These are phyloP conservation scores for Phoenoteleia sp. DNA, from an alignment of 2,888 invertebrate species.

Conservation along the genomic window DNA sequence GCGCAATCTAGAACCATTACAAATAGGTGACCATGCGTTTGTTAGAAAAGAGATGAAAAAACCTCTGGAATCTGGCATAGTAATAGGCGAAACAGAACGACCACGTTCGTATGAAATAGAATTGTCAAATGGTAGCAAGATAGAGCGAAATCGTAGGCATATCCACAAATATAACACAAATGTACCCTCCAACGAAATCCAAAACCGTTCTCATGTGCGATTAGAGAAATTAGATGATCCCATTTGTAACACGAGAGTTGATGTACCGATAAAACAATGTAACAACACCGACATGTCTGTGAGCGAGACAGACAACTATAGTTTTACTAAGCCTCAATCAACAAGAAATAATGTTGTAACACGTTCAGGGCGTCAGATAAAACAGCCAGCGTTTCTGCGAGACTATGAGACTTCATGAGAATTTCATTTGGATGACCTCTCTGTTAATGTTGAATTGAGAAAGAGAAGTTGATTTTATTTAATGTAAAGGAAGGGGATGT, in stretches of 20 bases:
- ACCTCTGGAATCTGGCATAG: background rate
- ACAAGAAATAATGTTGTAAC: background rate
- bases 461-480: background rate
- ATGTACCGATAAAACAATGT: background rate
- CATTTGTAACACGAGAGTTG: too few relatives aligned
- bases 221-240: too few relatives aligned
- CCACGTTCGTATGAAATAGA: background rate
- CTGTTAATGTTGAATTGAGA: too few relatives aligned
- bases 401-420: too few relatives aligned
- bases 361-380: background rate
- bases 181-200: too few relatives aligned
- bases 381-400: background rate
- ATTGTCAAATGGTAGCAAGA: background rate
- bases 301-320: too few relatives aligned
- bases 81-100: background rate
- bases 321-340: too few relatives aligned
- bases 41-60: background rate
- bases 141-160: background rate
- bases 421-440: too few relatives aligned
- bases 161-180: background rate
- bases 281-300: too few relatives aligned
- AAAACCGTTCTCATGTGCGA: too few relatives aligned
- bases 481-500: background rate
- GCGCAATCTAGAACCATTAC: background rate
- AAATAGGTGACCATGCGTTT: background rate